These are phyloP conservation scores for Cygnus atratus DNA, from an alignment of 2,113 vertebrate genomes.

Conservation along the genomic window DNA sequence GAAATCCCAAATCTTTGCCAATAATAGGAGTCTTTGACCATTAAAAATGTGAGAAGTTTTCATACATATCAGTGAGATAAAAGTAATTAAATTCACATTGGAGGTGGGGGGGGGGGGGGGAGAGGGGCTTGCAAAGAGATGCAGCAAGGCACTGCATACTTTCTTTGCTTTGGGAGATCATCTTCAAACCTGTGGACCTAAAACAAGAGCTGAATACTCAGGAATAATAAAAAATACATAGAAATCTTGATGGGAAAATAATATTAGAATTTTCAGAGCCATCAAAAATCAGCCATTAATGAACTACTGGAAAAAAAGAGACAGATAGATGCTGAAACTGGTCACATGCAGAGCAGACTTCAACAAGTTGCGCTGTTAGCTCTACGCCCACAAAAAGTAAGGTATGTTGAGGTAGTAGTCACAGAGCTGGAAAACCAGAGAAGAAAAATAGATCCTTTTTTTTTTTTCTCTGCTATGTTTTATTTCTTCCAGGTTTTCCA, in stretches of 20 bases:
- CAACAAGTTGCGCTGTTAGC: not conserved
- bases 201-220: not conserved
- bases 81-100: not conserved
- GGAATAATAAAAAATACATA: not conserved
- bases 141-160: not conserved
- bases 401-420: not conserved
- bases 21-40: not conserved
- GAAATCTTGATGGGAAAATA: not conserved
- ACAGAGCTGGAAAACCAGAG: not conserved
- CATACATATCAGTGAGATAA: not conserved
- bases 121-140: not conserved
- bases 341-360: not conserved
- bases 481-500: not conserved
- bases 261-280: not conserved
- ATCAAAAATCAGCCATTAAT: not conserved
- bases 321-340: not conserved
- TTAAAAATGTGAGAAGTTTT: not conserved
- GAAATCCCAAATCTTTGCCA: not conserved
- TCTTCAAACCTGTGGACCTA: accelerated
- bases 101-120: not conserved
- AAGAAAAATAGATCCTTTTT: not conserved
- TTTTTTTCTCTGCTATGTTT: not conserved
- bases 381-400: not conserved
- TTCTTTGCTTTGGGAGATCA: not conserved
- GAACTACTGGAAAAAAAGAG: not conserved